Base-by-base conservation (phyloP, 2,888 invertebrate genomes). In the Catocala sponsa region DNA sequence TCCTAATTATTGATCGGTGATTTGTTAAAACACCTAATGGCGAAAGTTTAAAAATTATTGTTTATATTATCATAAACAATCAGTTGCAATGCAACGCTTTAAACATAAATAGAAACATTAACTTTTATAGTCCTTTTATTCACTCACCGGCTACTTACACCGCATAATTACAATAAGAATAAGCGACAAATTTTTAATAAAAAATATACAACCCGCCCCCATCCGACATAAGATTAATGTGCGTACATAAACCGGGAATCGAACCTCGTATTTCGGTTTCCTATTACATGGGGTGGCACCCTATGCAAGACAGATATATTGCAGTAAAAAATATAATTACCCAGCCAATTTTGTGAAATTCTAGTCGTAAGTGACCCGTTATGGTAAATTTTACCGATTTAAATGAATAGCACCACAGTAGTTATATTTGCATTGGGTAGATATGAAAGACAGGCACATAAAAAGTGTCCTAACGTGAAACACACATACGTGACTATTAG, bases 201-300 rank as follows among this genome's bases (percentile, higher is more conserved):
- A 82, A 61, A 52, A 51, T 52, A 72, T 76, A 78, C 72, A 74
- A 66, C 74, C 85, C 88, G 83, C 88, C 91, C 88, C 85, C 84
- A 84, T 90, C 90, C 89, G 84, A 83, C 75, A 73, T 58, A 83
- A 89, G 89, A 91, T 90, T 91, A 89, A 91, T 85, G 81, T 76
- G 67, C 72, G 72, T 84, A 85, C 81, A 82, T 85, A 84, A 81
- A 84, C 76, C 78, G 84, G 83, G 85, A 85, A 83, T 81, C 76
- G 75, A 84, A 84, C 83, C 87, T 89, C 91, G 76, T 83, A 86
- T 91, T 91, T 88, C 89, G 86, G 90, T 76, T 78, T 91, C 84
- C 61, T 72, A 79, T 91, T 88, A 78, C 90, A 74, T 79, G 74
- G 91, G 91, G 91, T 85, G 87, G 69, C 82, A 78, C 84, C 85